Percentiles rank a stretch among this genome's conserved stretches.
Evolutionary conservation across 2,113 vertebrate species (phyloP).

Genomic region (Thunnus thynnus): DNA sequence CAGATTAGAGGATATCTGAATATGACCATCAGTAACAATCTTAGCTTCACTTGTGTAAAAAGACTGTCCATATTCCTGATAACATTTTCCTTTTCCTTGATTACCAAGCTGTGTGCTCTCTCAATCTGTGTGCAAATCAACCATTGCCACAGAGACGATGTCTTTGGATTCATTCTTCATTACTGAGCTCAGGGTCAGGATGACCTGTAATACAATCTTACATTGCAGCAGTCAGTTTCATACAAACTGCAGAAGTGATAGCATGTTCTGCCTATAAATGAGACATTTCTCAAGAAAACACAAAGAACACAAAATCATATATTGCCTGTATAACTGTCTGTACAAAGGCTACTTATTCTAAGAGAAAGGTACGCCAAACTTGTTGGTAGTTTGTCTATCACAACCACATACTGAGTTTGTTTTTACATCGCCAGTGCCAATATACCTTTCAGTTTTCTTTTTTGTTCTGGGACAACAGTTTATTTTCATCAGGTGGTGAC

Average conservation of each 20-base stretch:
- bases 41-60: neutral
- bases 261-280: too few relatives aligned
- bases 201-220: neutral
- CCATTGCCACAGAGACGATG: neutral
- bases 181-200: neutral
- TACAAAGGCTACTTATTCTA: neutral
- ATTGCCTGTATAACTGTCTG: neutral
- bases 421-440: neutral
- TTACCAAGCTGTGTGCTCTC: too few relatives aligned
- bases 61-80: neutral
- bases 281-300: too few relatives aligned
- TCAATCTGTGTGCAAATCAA: too few relatives aligned
- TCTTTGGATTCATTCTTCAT: neutral
- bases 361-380: neutral
- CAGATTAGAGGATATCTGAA: too few relatives aligned
- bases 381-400: too few relatives aligned
- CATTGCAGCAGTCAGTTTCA: neutral
- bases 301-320: too few relatives aligned
- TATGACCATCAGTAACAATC: too few relatives aligned
- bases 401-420: neutral
- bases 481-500: constrained; percentile 2
- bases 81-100: too few relatives aligned
- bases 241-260: too few relatives aligned
- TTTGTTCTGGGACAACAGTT: neutral
- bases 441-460: neutral